Evolutionary conservation across 2,113 vertebrate species (phyloP).

Genomic region (Trichomycterus rosablanca): DNA sequence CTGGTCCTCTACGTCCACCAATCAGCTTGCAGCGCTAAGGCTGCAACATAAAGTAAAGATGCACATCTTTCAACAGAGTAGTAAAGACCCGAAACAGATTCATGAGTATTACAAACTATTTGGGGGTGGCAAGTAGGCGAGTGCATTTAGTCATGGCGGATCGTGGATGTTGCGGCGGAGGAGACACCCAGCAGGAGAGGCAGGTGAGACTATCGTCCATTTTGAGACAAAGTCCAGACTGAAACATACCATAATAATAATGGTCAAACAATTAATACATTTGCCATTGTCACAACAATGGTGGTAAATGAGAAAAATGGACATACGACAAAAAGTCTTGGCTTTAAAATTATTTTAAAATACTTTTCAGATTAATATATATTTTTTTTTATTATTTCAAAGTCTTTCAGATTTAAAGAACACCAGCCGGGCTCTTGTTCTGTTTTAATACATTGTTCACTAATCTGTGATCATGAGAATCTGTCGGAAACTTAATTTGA

Average conservation of each 20-base stretch:
- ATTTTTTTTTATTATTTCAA: conserved; percentile 66
- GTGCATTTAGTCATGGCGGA: conserved; percentile 84
- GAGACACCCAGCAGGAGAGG: conserved; percentile 68
- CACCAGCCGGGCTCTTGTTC: conserved; percentile 62
- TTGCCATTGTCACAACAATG: conserved; percentile 52
- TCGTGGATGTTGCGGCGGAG: conserved; percentile 62
- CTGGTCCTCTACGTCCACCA: conserved; percentile 87
- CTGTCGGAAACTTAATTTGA: conserved; percentile 55
- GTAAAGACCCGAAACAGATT: conserved; percentile 80
- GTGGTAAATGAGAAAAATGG: conserved; percentile 44
- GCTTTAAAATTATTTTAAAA: conserved; percentile 56
- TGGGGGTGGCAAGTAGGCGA: conserved; percentile 67
- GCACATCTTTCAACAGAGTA: conserved; percentile 84
- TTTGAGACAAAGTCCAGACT: conserved; percentile 67
- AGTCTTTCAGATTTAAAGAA: conserved; percentile 69
- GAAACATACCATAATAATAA: conserved; percentile 55
- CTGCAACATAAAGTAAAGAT: conserved; percentile 92
- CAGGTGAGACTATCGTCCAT: conserved; percentile 85
- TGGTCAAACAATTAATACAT: conserved; percentile 46
- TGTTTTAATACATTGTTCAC: conserved; percentile 49
- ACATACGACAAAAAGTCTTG: conserved; percentile 54
- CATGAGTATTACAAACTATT: conserved; percentile 76
- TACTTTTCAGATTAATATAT: conserved; percentile 70
- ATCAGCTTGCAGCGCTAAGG: conserved; percentile 83
- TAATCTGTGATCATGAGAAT: conserved; percentile 50